A percentile compares a stretch with the other conserved stretches of the same genome.
These are phyloP conservation scores for Eumacrocentrus americanus DNA, from an alignment of 2,888 invertebrate genomes.

Conservation along the genomic window DNA sequence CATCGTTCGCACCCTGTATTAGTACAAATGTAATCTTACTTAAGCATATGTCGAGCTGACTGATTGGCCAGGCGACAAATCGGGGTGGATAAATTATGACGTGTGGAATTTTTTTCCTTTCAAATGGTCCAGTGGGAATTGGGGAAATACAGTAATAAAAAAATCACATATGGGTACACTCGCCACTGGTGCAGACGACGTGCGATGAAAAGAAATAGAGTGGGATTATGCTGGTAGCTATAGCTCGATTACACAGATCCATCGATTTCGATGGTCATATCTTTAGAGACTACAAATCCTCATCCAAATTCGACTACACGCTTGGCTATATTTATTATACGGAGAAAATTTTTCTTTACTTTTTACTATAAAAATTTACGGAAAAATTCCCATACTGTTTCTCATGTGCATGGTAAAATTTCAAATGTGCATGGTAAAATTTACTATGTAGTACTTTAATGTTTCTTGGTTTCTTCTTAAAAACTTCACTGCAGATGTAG, in stretches of 20 bases:
- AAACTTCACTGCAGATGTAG: no score
- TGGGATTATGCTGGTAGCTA: constrained; percentile 48
- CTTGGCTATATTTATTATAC: constrained; percentile 14
- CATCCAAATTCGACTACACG: constrained; percentile 29
- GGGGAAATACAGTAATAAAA: constrained; percentile 36
- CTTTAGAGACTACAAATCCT: constrained; percentile 46
- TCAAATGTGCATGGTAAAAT: no score
- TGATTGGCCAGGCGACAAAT: constrained; percentile 54
- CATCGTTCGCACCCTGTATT: constrained; percentile 45
- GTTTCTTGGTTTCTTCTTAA: no score
- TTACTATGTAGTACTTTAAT: no score
- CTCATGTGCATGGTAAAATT: no score
- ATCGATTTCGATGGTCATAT: constrained; percentile 48
- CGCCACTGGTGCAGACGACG: no score
- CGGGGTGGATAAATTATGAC: constrained; percentile 50
- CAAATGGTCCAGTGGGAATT: constrained; percentile 41
- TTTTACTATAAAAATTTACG: no score
- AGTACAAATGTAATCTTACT: constrained; percentile 60
- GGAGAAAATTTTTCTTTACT: no score
- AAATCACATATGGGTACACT: constrained; percentile 57
- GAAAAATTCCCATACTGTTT: no score
- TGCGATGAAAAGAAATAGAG: constrained; percentile 25
- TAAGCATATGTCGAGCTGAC: constrained; percentile 60
- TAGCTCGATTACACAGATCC: constrained; percentile 45
- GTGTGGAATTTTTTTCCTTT: constrained; percentile 14